Evolutionary conservation across 2,113 vertebrate species (phyloP), one percentile per base, ranked within the genome.

Genomic region (Zonotrichia leucophrys): DNA sequence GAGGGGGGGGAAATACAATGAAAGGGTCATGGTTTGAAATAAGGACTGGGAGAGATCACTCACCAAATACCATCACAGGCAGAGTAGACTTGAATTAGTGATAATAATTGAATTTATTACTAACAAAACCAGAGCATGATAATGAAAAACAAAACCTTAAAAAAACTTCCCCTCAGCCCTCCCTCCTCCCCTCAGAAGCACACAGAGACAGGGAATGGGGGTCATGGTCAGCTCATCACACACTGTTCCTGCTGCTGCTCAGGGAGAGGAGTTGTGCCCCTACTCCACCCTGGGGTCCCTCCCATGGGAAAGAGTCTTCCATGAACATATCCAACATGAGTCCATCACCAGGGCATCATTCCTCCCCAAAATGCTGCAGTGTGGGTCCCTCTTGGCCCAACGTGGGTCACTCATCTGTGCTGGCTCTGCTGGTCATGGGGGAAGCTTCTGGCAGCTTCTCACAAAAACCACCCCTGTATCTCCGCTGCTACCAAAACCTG

Each of bases 211-310:
- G 50, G 50, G 24, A 58, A 7, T 30, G 60, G 59, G 17, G 20
- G 8, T 7, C 12, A 6, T 41, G 50, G 24, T 24, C 41, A 21
- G 23, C 12, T 28, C 69, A 39, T 49, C 60, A 42, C 20, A 16
- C 1, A 0, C 6, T n/a, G 42, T 1, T 75, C n/a, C 15, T 64
- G 23, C 42, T 11, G 21, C n/a, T 66, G 23, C n/a, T 46, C 39
- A 33, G 33, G 68, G 27, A 73, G 41, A 42, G 68, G 33, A 27
- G 33, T 1, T 22, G 13, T 27, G 33, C 18, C 47, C 17, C 41
- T 47, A 49, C 30, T 24, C 42, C 35, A 24, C 6, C 1, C 0
- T 24, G 42, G 42, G 15, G 12, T 73, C 41, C 19, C 35, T 49
- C 30, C 42, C 50, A 41, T 8, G 42, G 50, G 30, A 41, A 10